Evolutionary conservation across 2,888 invertebrate genomes (phyloP).

Genomic region (Choristoneura rosaceana): DNA sequence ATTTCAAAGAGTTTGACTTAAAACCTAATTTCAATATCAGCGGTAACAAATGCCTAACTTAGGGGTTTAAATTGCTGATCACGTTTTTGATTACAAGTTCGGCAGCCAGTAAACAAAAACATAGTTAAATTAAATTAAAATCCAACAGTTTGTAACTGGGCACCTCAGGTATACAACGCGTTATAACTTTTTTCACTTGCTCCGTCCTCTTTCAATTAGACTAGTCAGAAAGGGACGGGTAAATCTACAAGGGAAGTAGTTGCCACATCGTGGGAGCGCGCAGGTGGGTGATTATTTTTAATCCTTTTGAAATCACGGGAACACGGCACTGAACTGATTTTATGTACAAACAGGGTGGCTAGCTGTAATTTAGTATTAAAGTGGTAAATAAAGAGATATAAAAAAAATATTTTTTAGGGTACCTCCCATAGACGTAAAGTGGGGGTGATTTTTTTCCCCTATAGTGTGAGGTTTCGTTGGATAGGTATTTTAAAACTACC

Average conservation of each 20-base stretch:
- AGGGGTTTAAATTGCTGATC: background rate
- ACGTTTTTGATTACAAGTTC: background rate
- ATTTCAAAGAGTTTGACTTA: no score
- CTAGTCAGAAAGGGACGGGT: background rate
- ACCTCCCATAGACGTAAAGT: no score
- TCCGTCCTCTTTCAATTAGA: background rate
- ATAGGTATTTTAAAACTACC: no score
- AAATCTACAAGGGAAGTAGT: background rate
- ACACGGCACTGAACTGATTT: background rate
- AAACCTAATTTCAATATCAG: no score
- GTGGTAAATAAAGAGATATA: no score
- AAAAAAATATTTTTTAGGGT: no score
- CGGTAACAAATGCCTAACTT: no score
- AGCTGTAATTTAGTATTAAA: no score
- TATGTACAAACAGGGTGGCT: background rate
- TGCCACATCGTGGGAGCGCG: background rate
- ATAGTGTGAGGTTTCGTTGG: no score
- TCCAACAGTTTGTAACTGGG: background rate
- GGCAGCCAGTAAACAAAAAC: background rate
- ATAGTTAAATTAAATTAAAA: background rate
- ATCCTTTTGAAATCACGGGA: background rate
- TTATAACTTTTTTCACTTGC: background rate
- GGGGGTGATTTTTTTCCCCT: no score
- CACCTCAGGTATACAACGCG: background rate
- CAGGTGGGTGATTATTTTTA: background rate